phyloP scores from a whole-genome alignment of 2,888 invertebrate genomes.

The Aethes cnicana region DNA sequence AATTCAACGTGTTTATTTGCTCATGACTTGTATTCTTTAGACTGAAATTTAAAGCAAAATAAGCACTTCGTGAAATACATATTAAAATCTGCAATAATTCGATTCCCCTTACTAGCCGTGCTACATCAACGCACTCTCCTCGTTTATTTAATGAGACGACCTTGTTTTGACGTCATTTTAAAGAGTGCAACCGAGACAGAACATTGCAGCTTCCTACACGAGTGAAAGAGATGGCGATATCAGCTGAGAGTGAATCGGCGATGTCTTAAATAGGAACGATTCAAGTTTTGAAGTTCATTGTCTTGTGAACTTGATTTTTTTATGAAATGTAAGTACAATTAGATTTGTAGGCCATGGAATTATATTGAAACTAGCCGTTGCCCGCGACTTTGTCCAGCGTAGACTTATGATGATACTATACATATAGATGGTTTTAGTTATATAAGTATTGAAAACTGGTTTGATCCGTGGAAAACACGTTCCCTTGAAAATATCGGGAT shows the following conservation, averaged over 20 bases:
- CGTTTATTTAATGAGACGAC: constrained; percentile 80
- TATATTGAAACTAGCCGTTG: neutral
- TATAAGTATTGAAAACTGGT: too few relatives aligned
- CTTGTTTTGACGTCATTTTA: constrained; percentile 78
- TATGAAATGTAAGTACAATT: constrained; percentile 5
- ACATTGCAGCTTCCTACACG: constrained; percentile 34
- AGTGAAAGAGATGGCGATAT: constrained; percentile 47
- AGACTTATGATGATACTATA: too few relatives aligned
- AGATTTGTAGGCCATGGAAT: neutral
- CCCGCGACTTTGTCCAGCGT: too few relatives aligned
- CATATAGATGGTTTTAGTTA: too few relatives aligned
- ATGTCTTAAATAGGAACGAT: constrained; percentile 54
- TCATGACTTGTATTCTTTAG: too few relatives aligned
- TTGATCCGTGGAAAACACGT: too few relatives aligned
- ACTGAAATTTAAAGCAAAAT: too few relatives aligned
- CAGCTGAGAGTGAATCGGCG: constrained; percentile 66
- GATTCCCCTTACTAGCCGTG: constrained; percentile 21
- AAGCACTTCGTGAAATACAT: too few relatives aligned
- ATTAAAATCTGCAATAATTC: too few relatives aligned
- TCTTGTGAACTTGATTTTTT: constrained; percentile 1
- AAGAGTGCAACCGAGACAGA: constrained; percentile 57
- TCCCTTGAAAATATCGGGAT: too few relatives aligned
- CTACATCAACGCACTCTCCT: constrained; percentile 53
- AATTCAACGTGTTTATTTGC: too few relatives aligned
- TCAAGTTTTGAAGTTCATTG: constrained; percentile 22